Percentiles rank a stretch among this genome's conserved stretches.
Conservation (phyloP, 2,888 invertebrate species). For the Drosophila sordidapex region DNA sequence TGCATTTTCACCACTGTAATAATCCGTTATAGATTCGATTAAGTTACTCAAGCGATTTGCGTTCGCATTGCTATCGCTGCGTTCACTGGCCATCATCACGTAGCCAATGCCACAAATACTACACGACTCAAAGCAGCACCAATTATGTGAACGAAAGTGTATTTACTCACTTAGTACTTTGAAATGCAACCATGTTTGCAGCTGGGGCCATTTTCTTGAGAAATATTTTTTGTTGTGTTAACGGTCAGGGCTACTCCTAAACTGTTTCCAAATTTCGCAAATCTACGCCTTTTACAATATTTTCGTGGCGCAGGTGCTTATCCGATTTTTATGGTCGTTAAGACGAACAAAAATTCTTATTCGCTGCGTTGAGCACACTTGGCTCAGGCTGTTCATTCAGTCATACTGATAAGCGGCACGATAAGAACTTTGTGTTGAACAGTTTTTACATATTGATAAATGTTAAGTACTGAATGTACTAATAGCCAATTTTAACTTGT, state of each 20-base stretch:
- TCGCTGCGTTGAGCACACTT: slow-evolving; percentile 28
- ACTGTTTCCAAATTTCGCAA: slow-evolving; percentile 41
- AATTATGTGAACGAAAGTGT: neutral
- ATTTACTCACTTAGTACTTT: slow-evolving; percentile 47
- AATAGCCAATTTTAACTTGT: neutral
- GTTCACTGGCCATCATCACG: slow-evolving; percentile 42
- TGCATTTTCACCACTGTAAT: slow-evolving; percentile 48
- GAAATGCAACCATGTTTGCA: slow-evolving; percentile 53
- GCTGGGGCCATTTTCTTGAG: neutral
- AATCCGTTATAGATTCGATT: slow-evolving; percentile 43
- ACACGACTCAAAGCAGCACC: slow-evolving; percentile 3
- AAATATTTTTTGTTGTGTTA: slow-evolving; percentile 24
- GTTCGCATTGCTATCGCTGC: slow-evolving; percentile 7
- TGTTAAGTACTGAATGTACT: neutral
- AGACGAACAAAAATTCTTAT: slow-evolving; percentile 26
- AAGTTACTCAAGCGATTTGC: slow-evolving; percentile 34
- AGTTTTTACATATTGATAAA: neutral
- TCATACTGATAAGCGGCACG: slow-evolving; percentile 40
- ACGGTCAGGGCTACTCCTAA: slow-evolving; percentile 40
- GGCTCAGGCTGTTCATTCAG: slow-evolving; percentile 7
- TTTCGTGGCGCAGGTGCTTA: slow-evolving; percentile 36
- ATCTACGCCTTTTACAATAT: slow-evolving; percentile 36
- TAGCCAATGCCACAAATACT: slow-evolving; percentile 2
- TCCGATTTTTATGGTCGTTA: slow-evolving; percentile 36
- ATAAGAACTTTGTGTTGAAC: slow-evolving; percentile 29